Percentiles rank a stretch among this genome's conserved stretches.
These are phyloP conservation scores for Heteronetta atricapilla DNA, from an alignment of 2,113 vertebrate species.

Conservation along the genomic window DNA sequence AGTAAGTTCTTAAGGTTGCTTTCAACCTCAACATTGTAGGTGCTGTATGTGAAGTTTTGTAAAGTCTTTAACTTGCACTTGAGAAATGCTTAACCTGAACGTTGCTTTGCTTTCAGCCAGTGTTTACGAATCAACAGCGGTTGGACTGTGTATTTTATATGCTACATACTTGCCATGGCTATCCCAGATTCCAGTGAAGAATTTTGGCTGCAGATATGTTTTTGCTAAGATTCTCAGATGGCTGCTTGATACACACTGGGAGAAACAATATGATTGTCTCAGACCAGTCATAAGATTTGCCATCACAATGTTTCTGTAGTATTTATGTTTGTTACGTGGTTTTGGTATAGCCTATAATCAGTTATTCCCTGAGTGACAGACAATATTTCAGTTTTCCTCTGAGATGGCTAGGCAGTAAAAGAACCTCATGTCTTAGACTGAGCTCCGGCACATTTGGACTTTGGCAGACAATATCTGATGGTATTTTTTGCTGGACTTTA, in stretches of 20 bases:
- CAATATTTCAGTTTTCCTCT: neutral
- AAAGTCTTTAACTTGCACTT: neutral
- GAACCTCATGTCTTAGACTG: neutral
- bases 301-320: neutral
- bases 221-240: neutral
- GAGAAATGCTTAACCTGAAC: neutral
- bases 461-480: conserved; percentile 28
- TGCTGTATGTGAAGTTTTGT: neutral
- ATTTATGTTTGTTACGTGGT: neutral
- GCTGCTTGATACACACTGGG: neutral
- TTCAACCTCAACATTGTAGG: neutral
- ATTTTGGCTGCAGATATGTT: fast-evolving
- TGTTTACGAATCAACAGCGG: neutral
- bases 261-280: neutral
- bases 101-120: neutral
- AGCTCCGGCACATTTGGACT: neutral
- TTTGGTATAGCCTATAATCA: neutral
- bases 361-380: neutral
- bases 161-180: neutral
- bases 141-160: neutral
- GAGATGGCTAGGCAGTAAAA: neutral
- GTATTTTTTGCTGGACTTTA: conserved; percentile 19
- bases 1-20: neutral
- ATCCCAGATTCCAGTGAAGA: neutral
- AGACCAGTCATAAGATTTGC: neutral